Percentiles rank a stretch among this genome's conserved stretches.
phyloP scores from a whole-genome alignment of 2,113 vertebrate genomes.

The Galemys pyrenaicus region DNA sequence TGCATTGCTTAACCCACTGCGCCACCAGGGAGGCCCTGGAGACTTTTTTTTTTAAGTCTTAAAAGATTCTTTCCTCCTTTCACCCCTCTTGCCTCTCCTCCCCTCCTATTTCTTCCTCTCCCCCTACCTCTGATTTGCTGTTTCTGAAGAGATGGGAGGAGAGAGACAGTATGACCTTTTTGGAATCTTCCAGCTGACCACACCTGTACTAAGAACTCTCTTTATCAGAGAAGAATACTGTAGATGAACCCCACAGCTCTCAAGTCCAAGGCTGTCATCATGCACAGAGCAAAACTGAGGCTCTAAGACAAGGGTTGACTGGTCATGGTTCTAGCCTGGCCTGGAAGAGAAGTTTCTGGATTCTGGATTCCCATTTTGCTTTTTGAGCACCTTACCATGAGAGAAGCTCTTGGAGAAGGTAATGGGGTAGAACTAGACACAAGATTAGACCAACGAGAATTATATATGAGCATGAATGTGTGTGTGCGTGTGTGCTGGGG shows the following conservation, averaged over 20 bases:
- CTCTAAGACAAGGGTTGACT: background rate
- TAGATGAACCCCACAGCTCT: background rate
- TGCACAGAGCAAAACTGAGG: background rate
- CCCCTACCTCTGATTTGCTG: background rate
- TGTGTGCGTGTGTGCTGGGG: background rate
- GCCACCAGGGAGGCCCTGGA: too few species aligned
- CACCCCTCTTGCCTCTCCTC: too few species aligned
- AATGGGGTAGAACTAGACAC: background rate
- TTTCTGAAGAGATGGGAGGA: background rate
- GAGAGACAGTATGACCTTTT: background rate
- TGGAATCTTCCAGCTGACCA: conserved; percentile 31
- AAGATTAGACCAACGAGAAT: background rate
- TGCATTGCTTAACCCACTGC: too few species aligned
- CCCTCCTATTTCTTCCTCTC: too few species aligned
- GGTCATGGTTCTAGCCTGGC: background rate
- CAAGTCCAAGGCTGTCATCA: background rate
- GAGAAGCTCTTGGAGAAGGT: background rate
- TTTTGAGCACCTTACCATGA: background rate
- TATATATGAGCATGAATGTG: background rate
- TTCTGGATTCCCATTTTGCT: background rate
- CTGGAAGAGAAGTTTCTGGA: background rate
- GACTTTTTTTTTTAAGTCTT: background rate
- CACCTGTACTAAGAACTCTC: background rate
- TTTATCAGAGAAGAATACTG: background rate
- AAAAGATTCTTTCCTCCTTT: background rate